phyloP scores from a whole-genome alignment of 2,113 vertebrate genomes.

The Taurulus bubalis region DNA sequence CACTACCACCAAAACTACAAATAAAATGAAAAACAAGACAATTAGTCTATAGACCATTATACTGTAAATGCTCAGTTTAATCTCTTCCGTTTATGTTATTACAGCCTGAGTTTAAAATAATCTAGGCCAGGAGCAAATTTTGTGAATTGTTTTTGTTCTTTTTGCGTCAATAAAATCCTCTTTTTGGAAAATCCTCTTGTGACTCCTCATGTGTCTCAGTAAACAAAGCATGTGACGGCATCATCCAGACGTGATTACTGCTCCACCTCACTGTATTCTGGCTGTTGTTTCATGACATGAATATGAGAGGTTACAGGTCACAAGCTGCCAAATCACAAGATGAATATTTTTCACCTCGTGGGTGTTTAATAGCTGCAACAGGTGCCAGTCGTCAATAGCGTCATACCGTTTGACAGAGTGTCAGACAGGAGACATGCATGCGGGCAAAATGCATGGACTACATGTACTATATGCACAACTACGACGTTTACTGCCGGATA shows the following conservation, averaged over 20 bases:
- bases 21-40: no score
- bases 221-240: background rate
- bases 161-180: background rate
- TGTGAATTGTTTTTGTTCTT: background rate
- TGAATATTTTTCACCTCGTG: constrained; percentile 21
- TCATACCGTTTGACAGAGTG: constrained; percentile 20
- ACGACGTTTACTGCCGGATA: constrained; percentile 28
- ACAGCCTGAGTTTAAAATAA: background rate
- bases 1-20: no score
- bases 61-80: background rate
- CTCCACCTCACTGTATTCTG: background rate
- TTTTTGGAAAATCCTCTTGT: background rate
- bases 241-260: constrained; percentile 14
- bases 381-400: constrained; percentile 6
- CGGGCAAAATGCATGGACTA: background rate
- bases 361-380: constrained; percentile 39
- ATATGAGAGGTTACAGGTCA: constrained; percentile 20
- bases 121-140: background rate
- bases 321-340: background rate
- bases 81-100: background rate
- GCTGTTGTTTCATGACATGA: background rate
- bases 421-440: constrained; percentile 4
- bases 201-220: background rate
- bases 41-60: background rate
- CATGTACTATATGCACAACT: constrained; percentile 7